Evolutionary conservation across 2,888 invertebrate genomes (phyloP).

Genomic region (Galeopsomyia nigrocyanea): DNA sequence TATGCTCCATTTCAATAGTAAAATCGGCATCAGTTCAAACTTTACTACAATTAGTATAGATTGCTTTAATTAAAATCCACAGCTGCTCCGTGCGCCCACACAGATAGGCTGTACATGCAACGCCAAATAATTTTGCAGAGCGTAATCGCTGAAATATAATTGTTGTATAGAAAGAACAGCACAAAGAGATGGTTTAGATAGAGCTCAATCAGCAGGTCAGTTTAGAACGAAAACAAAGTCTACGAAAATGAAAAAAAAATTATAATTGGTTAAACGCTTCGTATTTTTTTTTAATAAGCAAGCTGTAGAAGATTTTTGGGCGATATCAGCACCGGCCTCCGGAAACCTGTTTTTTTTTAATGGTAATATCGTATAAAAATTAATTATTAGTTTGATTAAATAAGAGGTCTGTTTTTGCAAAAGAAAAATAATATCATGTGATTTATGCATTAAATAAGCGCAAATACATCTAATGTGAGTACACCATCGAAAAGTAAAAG

Average conservation of each 20-base stretch:
- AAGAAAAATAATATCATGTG: conserved; percentile 33
- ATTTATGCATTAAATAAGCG: conserved; percentile 25
- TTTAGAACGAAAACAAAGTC: conserved; percentile 5
- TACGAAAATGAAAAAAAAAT: conserved; percentile 48
- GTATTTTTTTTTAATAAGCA: conserved; percentile 58
- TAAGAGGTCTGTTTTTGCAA: conserved; percentile 28
- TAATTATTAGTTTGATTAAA: conserved; percentile 49
- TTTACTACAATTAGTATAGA: conserved; percentile 40
- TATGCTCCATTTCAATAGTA: conserved; percentile 9
- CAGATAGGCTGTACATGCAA: conserved; percentile 66
- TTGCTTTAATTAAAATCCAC: conserved; percentile 54
- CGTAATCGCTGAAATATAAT: conserved; percentile 66
- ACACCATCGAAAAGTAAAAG: conserved; percentile 42
- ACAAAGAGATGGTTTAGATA: conserved; percentile 42
- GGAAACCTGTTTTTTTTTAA: conserved; percentile 60
- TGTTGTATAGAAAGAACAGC: conserved; percentile 56
- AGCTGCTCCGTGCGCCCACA: conserved; percentile 68
- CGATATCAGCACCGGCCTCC: conserved; percentile 64
- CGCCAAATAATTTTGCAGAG: conserved; percentile 65
- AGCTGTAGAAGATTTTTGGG: conserved; percentile 57
- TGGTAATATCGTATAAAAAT: conserved; percentile 55
- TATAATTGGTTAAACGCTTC: conserved; percentile 50
- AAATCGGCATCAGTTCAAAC: conserved; percentile 5
- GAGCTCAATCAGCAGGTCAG: conserved; percentile 56
- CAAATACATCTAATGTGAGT: conserved; percentile 24